A percentile compares a stretch with the other conserved stretches of the same genome.
phyloP scores from a whole-genome alignment of 2,888 invertebrate genomes.

The Leptothorax acervorum region DNA sequence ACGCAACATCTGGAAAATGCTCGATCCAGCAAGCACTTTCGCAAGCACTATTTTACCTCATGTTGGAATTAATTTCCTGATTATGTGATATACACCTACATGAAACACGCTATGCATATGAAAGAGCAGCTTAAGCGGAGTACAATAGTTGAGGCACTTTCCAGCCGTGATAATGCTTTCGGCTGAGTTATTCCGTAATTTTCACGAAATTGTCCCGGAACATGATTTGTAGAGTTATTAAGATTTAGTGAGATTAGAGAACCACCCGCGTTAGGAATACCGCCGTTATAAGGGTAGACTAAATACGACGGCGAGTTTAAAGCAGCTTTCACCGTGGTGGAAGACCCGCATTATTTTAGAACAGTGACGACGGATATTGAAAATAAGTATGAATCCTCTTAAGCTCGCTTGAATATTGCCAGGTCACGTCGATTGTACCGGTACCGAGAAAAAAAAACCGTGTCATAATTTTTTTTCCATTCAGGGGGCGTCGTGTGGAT shows the following conservation, averaged over 20 bases:
- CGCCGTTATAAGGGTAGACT: constrained; percentile 57
- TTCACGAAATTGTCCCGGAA: constrained; percentile 73
- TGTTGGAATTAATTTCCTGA: constrained; percentile 73
- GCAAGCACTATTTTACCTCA: constrained; percentile 54
- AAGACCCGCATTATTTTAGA: constrained; percentile 19
- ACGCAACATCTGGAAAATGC: constrained; percentile 42
- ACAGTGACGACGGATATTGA: constrained; percentile 13
- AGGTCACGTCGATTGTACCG: background rate
- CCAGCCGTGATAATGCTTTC: constrained; percentile 72
- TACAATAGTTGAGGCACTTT: constrained; percentile 74
- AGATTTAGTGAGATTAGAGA: constrained; percentile 72
- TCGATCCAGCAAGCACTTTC: constrained; percentile 32
- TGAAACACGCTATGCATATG: constrained; percentile 72
- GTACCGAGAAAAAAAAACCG: no score
- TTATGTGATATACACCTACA: constrained; percentile 68
- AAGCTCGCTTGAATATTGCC: background rate
- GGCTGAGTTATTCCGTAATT: constrained; percentile 76
- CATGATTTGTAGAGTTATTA: constrained; percentile 74
- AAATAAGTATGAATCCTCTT: background rate
- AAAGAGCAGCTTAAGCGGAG: constrained; percentile 74
- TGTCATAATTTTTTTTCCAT: background rate
- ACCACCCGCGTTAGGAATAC: constrained; percentile 46
- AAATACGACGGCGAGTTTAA: constrained; percentile 48
- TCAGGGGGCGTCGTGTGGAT: background rate
- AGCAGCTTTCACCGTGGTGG: constrained; percentile 16